phyloP scores from a whole-genome alignment of 1,140 invertebrate genomes.

The Pseudachorutes palmiensis region DNA sequence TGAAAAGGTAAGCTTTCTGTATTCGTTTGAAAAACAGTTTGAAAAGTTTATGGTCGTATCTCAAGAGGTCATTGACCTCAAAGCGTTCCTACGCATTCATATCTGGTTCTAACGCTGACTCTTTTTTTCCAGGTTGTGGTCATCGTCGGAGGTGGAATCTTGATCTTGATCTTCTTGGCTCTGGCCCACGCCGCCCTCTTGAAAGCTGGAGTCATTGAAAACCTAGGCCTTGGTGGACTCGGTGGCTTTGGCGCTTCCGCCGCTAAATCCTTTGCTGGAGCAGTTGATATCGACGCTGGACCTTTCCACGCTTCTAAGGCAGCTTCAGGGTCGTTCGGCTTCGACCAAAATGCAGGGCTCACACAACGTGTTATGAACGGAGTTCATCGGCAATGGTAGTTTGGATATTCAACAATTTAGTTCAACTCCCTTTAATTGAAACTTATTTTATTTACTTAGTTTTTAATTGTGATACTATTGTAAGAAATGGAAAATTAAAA shows the following conservation, averaged over 20 bases:
- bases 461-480: too few relatives aligned
- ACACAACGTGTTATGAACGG: slow-evolving; percentile 1
- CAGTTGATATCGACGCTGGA: slow-evolving; percentile 1
- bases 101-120: neutral
- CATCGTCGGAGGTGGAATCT: slow-evolving; percentile 20
- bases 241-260: neutral
- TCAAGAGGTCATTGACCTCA: neutral
- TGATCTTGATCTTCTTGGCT: slow-evolving; percentile 21
- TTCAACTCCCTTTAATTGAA: too few relatives aligned
- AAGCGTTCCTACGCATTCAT: neutral
- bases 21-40: neutral
- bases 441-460: too few relatives aligned
- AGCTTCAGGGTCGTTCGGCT: slow-evolving; percentile 7
- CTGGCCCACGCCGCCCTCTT: neutral
- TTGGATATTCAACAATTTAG: too few relatives aligned
- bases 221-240: too few relatives aligned
- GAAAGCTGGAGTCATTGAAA: slow-evolving; percentile 17
- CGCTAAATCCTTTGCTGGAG: slow-evolving; percentile 16
- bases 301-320: slow-evolving; percentile 18
- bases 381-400: neutral
- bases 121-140: slow-evolving; percentile 16
- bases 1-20: neutral
- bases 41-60: neutral
- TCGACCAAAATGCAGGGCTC: slow-evolving; percentile 1
- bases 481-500: too few relatives aligned